phyloP scores from a whole-genome alignment of 2,113 vertebrate genomes.

The Astur gentilis region DNA sequence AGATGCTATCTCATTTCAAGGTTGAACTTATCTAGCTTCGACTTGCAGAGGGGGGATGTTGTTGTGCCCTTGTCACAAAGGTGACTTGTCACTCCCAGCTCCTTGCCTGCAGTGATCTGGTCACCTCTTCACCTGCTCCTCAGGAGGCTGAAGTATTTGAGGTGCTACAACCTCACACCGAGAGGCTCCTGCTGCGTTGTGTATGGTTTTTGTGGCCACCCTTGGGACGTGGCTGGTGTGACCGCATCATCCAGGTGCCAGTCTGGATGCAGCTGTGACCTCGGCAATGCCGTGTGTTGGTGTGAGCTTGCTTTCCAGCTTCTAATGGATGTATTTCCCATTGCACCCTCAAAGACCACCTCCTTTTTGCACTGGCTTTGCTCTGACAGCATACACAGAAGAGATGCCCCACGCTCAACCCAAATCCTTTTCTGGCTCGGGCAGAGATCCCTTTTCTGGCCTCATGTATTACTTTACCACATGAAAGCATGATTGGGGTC shows the following conservation, averaged over 20 bases:
- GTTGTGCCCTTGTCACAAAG: neutral
- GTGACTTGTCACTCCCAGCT: neutral
- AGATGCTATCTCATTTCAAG: slow-evolving; percentile 34
- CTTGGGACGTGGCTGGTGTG: neutral
- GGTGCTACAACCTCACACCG: fast-evolving
- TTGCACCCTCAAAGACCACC: neutral
- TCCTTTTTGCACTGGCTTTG: neutral
- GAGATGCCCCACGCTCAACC: neutral
- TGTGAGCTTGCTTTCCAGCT: neutral
- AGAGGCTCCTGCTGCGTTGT: neutral
- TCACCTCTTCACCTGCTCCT: neutral
- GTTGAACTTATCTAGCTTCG: neutral
- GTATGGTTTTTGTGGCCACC: fast-evolving
- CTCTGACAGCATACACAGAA: fast-evolving
- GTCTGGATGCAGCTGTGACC: fast-evolving
- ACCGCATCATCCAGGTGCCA: fast-evolving
- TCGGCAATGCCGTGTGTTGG: neutral
- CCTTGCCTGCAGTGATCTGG: fast-evolving
- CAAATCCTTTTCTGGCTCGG: neutral
- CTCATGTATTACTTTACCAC: fast-evolving
- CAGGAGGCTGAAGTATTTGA: neutral
- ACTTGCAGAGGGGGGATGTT: neutral
- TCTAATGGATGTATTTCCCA: fast-evolving
- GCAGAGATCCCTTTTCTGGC: neutral
- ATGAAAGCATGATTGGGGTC: neutral